Base-by-base conservation (phyloP, 2,113 vertebrate species). In the Myotis brandtii region DNA sequence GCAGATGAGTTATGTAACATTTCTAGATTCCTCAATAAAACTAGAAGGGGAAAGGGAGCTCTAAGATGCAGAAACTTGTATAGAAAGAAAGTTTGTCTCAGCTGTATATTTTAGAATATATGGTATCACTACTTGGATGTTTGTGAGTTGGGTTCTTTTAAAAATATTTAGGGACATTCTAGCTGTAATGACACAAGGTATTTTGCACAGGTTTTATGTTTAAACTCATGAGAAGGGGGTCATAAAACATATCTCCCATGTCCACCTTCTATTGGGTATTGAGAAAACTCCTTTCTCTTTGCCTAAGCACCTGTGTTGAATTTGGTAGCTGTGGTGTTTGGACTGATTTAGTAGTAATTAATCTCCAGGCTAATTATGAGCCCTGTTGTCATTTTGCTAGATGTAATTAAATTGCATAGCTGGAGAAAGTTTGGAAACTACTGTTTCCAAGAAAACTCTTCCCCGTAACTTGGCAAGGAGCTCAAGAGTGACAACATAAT, bases 371-470 rank as follows among this genome's bases (percentile, higher is more conserved):
- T 97, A 97, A 98, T 98, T 97, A 98, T 91, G 97, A 95, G 96
- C 96, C 97, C 97, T 97, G 96, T 97, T 98, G 97, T 97, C 96
- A 97, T 97, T 97, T 97, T 98, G 95, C 96, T 96, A 96, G 96
- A 89, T 97, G 91, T 97, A 97, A 98, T 98, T 97, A 97, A 97
- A 98, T 96, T 97, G 96, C 97, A 95, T 98, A 97, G 97, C 97
- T 97, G 97, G 97, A 97, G 96, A 97, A 98, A 97, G 97, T 97
- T 98, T 96, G 97, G 96, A 97, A 97, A 97, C 91, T 97, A 84
- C 0, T 18, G 94, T 64, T 97, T 98, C 97, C 97, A 97, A 95
- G 93, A 96, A 97, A 97, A 96, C 69, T 97, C 97, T 96, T 97
- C 95, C 95, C 96, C 93, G 91, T 79, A 86, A 97, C 95, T 93